A percentile compares a stretch with the other conserved stretches of the same genome.
These are phyloP conservation scores for Prunella fulvescens DNA, from an alignment of 2,113 vertebrate genomes.

Conservation along the genomic window DNA sequence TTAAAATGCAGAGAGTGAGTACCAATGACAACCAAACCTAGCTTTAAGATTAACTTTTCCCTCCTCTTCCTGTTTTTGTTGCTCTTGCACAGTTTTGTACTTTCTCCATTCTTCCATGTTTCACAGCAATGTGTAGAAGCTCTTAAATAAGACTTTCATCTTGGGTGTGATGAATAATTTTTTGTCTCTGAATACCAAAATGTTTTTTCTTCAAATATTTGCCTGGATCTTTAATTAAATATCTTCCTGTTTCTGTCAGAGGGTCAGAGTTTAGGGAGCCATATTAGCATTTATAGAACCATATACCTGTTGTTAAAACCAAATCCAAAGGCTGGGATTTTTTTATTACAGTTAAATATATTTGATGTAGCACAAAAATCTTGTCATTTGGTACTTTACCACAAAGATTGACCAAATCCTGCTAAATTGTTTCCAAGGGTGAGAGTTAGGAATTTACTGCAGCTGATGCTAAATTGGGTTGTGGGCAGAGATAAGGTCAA, in stretches of 20 bases:
- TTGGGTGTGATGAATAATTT: background rate
- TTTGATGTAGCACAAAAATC: background rate
- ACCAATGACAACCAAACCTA: background rate
- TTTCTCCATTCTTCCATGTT: background rate
- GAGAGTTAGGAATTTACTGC: background rate
- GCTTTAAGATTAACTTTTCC: background rate
- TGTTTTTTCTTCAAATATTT: conserved; percentile 45
- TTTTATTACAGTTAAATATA: background rate
- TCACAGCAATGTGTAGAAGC: background rate
- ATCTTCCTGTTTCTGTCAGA: background rate
- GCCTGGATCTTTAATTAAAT: background rate
- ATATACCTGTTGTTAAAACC: background rate
- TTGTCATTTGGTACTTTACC: background rate
- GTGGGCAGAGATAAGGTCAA: background rate
- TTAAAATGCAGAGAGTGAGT: background rate
- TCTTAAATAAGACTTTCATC: background rate
- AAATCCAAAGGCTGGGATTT: background rate
- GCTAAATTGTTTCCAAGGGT: background rate
- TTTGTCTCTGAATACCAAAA: background rate
- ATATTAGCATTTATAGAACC: background rate
- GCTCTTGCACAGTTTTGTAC: background rate
- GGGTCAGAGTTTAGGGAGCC: background rate
- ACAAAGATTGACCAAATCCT: background rate
- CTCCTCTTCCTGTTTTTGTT: background rate
- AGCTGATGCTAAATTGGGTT: background rate